These are phyloP conservation scores for Zhuqinia jingwanae DNA, from an alignment of 2,888 invertebrate species.

Conservation along the genomic window DNA sequence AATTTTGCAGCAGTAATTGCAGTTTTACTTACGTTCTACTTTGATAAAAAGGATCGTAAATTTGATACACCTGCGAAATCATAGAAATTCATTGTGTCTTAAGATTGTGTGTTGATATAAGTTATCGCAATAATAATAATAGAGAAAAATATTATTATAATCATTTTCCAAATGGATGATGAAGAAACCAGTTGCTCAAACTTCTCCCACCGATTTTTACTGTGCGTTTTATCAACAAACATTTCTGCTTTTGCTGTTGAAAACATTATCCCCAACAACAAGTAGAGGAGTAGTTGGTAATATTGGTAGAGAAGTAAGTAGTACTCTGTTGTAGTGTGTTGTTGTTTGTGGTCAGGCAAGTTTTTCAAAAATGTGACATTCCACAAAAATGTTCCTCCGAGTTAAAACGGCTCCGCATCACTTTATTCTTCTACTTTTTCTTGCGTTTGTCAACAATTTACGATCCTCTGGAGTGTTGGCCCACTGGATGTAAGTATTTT, in stretches of 20 bases:
- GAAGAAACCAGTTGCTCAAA: slow-evolving; percentile 67
- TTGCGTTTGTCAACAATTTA: slow-evolving; percentile 59
- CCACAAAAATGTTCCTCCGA: slow-evolving; percentile 70
- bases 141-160: slow-evolving; percentile 6
- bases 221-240: slow-evolving; percentile 26
- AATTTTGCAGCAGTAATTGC: no score
- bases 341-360: slow-evolving; percentile 68
- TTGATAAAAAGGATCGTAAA: background rate
- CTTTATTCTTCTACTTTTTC: slow-evolving; percentile 55
- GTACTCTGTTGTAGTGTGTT: slow-evolving; percentile 21
- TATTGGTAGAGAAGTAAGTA: no score
- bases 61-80: slow-evolving; percentile 39
- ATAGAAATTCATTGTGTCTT: slow-evolving; percentile 46
- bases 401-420: slow-evolving; percentile 65
- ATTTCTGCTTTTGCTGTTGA: background rate
- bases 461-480: slow-evolving; percentile 60
- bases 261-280: slow-evolving; percentile 9
- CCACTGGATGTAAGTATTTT: slow-evolving; percentile 71
- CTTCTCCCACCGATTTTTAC: slow-evolving; percentile 20
- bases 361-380: slow-evolving; percentile 71
- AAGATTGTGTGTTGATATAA: slow-evolving; percentile 36
- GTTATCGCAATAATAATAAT: slow-evolving; percentile 15
- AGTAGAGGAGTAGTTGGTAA: no score
- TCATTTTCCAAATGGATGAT: slow-evolving; percentile 61
- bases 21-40: no score